Evolutionary conservation across 2,113 vertebrate genomes (phyloP), one percentile per base, ranked within the genome.

Genomic region (Xenotilapia longispinis): DNA sequence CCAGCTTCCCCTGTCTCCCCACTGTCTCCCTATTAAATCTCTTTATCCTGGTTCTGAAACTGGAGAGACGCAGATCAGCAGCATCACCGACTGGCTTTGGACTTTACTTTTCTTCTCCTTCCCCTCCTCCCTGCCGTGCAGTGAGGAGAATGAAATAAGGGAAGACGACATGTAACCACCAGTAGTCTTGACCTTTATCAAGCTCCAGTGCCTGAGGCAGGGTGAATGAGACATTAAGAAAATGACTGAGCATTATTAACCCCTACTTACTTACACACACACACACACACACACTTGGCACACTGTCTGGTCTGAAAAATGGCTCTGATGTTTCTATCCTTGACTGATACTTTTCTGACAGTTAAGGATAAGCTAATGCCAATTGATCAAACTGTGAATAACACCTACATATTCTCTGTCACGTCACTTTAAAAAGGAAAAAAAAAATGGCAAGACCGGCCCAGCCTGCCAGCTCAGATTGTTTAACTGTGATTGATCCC

Each of bases 121-220:
- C 58, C 68, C 47, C 75, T 42, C 49, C 58, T 82, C 58, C 89
- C 86, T 33, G 84, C 88, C 58, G 90, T 80, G 87, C 88, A 84
- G 89, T 70, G 87, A 87, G 58, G 81, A 90, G 92, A 85, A 90
- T 86, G 84, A 93, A 94, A 93, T 90, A 86, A 93, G 91, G 89
- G 81, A 90, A 91, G 93, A 89, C 13, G 89, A 92, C 91, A 89
- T 91, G 84, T 80, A 91, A 91, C 93, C 92, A 93, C 93, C 89
- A 95, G 93, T 92, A 87, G 92, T 91, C 89, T 88, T 96, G 95
- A 96, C 96, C 95, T 96, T 96, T 95, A 93, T 93, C 92, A 93
- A 87, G 93, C 92, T 93, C 80, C 81, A 70, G 80, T 51, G 91
- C 93, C 92, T 45, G 80, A 88, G 95, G 93, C 91, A 79, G 82